Evolutionary conservation across 2,113 vertebrate species (phyloP).

Genomic region (Anhinga rufa): DNA sequence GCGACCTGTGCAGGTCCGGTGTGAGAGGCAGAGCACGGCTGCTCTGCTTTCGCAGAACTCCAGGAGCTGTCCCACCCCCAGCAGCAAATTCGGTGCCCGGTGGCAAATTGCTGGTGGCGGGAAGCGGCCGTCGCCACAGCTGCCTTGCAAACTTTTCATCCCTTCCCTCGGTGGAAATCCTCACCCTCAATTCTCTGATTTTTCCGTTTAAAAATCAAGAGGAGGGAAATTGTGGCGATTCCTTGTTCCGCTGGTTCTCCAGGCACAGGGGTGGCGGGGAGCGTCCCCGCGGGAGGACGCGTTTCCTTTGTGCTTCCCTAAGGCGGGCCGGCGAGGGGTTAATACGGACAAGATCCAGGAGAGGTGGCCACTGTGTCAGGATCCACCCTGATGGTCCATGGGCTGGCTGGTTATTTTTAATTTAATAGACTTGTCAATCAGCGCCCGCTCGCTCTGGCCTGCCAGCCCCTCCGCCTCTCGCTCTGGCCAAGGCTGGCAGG

Average conservation of each 20-base stretch:
- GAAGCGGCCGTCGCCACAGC: not conserved
- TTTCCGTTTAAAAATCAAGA: not conserved
- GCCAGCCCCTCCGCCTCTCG: not conserved
- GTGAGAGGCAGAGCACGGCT: not conserved
- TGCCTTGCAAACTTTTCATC: not conserved
- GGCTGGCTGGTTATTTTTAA: not conserved
- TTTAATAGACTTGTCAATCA: not conserved
- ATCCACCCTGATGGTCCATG: not conserved
- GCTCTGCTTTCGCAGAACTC: not conserved
- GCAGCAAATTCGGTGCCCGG: not conserved
- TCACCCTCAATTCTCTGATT: not conserved
- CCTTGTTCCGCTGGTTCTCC: not conserved
- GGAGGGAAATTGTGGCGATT: not conserved
- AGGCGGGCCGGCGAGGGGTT: not conserved
- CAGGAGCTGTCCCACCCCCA: not conserved
- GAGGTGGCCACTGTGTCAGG: not conserved
- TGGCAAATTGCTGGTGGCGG: not conserved
- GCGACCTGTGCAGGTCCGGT: not conserved
- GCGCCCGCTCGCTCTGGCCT: not conserved
- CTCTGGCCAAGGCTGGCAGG: not conserved
- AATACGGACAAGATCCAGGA: not conserved
- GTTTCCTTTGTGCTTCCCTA: not conserved
- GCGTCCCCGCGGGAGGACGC: fast-evolving
- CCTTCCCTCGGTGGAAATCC: not conserved
- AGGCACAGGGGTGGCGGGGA: not conserved